A percentile compares a stretch with the other conserved stretches of the same genome.
These are phyloP conservation scores for Clarias laeviceps DNA, from an alignment of 2,797 vertebrate genomes.

Conservation along the genomic window DNA sequence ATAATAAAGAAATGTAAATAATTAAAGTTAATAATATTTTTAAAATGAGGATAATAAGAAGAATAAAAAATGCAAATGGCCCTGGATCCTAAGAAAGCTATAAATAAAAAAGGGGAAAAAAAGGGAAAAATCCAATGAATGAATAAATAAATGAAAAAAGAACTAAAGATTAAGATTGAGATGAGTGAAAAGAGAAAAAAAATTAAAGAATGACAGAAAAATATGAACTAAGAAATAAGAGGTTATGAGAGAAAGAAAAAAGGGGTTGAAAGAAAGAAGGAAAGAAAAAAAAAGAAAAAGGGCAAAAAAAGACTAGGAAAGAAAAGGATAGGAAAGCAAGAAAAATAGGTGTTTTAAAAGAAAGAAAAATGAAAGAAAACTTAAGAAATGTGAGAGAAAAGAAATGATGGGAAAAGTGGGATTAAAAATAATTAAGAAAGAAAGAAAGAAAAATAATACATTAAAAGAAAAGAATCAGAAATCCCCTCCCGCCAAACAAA, in stretches of 20 bases:
- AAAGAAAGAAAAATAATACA: too few species aligned
- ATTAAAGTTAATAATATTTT: neutral
- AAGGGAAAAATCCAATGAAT: neutral
- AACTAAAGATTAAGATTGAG: neutral
- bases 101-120: neutral
- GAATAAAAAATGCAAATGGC: neutral
- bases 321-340: neutral
- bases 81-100: neutral
- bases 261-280: neutral
- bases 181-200: neutral
- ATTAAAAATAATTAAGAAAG: too few species aligned
- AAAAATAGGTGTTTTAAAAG: neutral
- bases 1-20: neutral
- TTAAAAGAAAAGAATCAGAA: too few species aligned
- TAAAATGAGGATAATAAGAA: too few species aligned
- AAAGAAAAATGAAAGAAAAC: neutral
- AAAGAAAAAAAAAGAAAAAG: neutral
- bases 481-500: too few species aligned
- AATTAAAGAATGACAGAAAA: neutral
- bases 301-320: too few species aligned
- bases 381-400: neutral
- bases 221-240: neutral
- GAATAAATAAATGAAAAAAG: neutral
- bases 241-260: too few species aligned
- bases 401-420: too few species aligned